Conservation (phyloP, 2,113 vertebrate genomes). For the Micronycteris hirsuta region DNA sequence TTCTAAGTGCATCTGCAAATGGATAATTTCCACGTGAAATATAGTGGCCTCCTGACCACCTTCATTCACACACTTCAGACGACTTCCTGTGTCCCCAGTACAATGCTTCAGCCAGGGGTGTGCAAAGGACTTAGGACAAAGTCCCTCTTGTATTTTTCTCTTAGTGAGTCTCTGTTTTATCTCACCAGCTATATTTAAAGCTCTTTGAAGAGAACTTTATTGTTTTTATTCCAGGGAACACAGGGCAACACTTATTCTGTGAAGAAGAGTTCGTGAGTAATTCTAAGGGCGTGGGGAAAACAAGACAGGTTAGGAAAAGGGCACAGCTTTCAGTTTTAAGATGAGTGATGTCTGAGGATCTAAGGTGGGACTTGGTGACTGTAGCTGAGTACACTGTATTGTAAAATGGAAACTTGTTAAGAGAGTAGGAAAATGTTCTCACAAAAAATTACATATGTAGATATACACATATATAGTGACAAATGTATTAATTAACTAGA, state of each 20-base stretch:
- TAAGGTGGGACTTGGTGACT: background rate
- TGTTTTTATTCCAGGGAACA: background rate
- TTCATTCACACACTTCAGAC: background rate
- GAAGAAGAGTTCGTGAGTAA: background rate
- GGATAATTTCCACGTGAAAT: constrained; percentile 13
- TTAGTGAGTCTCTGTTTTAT: background rate
- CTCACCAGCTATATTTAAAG: background rate
- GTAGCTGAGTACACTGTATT: background rate
- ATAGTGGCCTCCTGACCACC: background rate
- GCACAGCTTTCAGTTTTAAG: background rate
- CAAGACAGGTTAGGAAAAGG: background rate
- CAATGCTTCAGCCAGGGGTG: too few species aligned
- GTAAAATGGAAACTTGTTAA: background rate
- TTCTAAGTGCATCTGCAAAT: constrained; percentile 39
- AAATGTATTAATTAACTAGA: background rate
- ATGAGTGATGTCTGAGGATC: background rate
- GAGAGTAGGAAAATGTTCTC: background rate
- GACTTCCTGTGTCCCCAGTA: background rate
- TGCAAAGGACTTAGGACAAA: background rate
- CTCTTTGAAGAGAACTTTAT: background rate
- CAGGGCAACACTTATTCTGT: background rate
- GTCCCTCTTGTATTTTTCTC: background rate
- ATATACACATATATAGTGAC: background rate
- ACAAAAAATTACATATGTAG: background rate
- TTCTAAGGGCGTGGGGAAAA: background rate